Evolutionary conservation across 2,888 invertebrate species (phyloP).

Genomic region (Pachymerium ferrugineum): DNA sequence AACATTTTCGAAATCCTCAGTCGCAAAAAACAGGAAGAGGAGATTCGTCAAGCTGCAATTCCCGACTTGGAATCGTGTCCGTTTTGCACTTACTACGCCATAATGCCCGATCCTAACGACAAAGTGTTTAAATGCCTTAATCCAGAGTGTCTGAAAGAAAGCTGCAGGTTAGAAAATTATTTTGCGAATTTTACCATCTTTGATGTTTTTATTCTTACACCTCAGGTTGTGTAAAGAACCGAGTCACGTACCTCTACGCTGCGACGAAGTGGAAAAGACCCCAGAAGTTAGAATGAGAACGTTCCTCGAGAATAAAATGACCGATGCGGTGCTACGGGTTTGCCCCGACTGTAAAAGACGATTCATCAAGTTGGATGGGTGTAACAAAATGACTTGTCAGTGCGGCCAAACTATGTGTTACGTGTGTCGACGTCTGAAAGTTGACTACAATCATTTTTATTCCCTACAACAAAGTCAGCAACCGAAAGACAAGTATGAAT

Average conservation of each 20-base stretch:
- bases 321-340: slow-evolving; percentile 49
- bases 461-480: slow-evolving; percentile 42
- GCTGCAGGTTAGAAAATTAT: slow-evolving; percentile 56
- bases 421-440: slow-evolving; percentile 53
- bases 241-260: slow-evolving; percentile 54
- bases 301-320: slow-evolving; percentile 56
- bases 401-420: slow-evolving; percentile 58
- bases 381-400: slow-evolving; percentile 56
- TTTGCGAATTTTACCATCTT: too few relatives aligned
- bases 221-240: slow-evolving; percentile 52
- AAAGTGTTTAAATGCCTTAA: slow-evolving; percentile 55
- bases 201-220: too few relatives aligned
- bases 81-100: slow-evolving; percentile 56
- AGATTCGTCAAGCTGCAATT: slow-evolving; percentile 54
- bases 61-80: slow-evolving; percentile 56
- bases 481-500: neutral
- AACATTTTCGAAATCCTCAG: slow-evolving; percentile 52
- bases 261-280: slow-evolving; percentile 52
- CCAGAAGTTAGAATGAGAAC: slow-evolving; percentile 48
- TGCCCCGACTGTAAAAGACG: slow-evolving; percentile 39
- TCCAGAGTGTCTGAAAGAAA: slow-evolving; percentile 56
- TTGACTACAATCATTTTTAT: slow-evolving; percentile 57
- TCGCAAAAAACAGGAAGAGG: slow-evolving; percentile 52
- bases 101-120: slow-evolving; percentile 49
- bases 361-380: slow-evolving; percentile 55